phyloP scores from a whole-genome alignment of 2,113 vertebrate species.

The Tautogolabrus adspersus region DNA sequence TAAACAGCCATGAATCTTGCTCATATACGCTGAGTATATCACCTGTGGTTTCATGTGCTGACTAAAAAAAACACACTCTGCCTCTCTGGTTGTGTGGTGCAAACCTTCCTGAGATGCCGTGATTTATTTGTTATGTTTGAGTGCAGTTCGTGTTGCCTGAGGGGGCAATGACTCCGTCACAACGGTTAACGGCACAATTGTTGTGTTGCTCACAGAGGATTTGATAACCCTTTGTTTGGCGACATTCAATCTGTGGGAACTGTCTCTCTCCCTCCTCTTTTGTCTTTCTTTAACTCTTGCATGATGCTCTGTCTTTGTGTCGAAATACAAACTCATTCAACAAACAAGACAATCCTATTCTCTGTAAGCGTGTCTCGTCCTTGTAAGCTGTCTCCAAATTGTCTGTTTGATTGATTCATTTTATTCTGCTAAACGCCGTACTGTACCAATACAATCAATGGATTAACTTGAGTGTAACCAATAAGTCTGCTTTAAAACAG shows the following conservation, averaged over 20 bases:
- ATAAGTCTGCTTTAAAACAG: constrained; percentile 57
- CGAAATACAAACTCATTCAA: constrained; percentile 44
- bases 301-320: constrained; percentile 24
- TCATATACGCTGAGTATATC: constrained; percentile 60
- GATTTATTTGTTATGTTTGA: constrained; percentile 76
- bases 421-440: constrained; percentile 40
- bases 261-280: constrained; percentile 32
- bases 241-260: constrained; percentile 79
- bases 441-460: constrained; percentile 53
- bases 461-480: constrained; percentile 68
- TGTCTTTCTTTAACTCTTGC: constrained; percentile 5
- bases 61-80: constrained; percentile 52
- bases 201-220: constrained; percentile 74
- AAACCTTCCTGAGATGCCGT: constrained; percentile 69
- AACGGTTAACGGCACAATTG: constrained; percentile 73
- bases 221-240: constrained; percentile 73
- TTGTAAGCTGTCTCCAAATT: constrained; percentile 50
- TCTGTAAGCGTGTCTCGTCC: constrained; percentile 51
- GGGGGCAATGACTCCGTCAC: constrained; percentile 54
- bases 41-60: constrained; percentile 63
- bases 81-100: constrained; percentile 61
- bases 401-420: constrained; percentile 65
- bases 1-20: constrained; percentile 39
- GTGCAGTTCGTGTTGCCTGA: constrained; percentile 63
- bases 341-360: constrained; percentile 54